phyloP scores from a whole-genome alignment of 2,797 vertebrate genomes.

The Acrossocheilus wenchowensis region DNA sequence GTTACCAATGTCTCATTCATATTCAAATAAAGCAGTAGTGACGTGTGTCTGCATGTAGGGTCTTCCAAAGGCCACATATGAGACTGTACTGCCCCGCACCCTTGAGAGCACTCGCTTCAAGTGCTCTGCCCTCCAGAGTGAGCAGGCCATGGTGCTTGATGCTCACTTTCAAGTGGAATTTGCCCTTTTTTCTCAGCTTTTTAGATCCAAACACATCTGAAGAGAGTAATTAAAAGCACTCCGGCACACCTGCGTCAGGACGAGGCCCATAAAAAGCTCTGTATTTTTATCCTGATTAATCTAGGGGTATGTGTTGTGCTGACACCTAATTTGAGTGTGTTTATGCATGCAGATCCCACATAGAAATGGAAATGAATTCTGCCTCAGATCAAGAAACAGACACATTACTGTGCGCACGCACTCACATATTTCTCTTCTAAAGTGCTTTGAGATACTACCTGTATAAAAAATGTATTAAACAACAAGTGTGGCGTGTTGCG shows the following conservation, averaged over 20 bases:
- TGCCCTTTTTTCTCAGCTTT: conserved; percentile 27
- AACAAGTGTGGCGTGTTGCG: background rate
- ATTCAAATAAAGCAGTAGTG: background rate
- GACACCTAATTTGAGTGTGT: conserved; percentile 72
- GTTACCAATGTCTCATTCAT: background rate
- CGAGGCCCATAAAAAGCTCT: conserved; percentile 60
- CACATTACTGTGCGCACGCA: conserved; percentile 26
- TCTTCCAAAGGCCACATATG: background rate
- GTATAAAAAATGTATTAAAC: background rate
- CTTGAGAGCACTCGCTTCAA: background rate
- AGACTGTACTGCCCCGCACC: background rate
- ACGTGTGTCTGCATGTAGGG: background rate
- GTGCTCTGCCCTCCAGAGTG: background rate
- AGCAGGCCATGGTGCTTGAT: background rate
- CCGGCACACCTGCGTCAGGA: conserved; percentile 62
- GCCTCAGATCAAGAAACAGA: conserved; percentile 64
- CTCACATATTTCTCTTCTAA: conserved; percentile 6
- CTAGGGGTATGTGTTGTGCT: conserved; percentile 64
- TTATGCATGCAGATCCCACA: conserved; percentile 70
- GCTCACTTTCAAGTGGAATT: conserved; percentile 9
- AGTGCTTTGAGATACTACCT: background rate
- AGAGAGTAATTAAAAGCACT: conserved; percentile 55
- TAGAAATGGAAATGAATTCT: conserved; percentile 78
- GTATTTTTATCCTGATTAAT: conserved; percentile 69
- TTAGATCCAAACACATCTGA: conserved; percentile 52